phyloP scores from a whole-genome alignment of 2,113 vertebrate genomes.

The Hiodon alosoides region DNA sequence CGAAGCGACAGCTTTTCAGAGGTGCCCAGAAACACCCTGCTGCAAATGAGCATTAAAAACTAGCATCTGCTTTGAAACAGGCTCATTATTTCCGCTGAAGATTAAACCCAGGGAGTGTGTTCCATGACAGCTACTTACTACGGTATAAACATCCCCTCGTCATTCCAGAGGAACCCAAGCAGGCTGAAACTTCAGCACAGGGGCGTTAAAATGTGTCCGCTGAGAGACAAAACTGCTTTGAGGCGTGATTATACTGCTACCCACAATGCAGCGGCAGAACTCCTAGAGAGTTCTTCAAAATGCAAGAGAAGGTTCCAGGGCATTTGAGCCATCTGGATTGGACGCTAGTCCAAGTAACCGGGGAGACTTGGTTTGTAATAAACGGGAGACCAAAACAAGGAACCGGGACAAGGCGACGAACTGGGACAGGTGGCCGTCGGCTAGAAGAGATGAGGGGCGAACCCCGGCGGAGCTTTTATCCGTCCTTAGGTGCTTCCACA shows the following conservation, averaged over 20 bases:
- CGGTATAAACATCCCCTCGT: neutral
- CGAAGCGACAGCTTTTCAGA: too few relatives aligned
- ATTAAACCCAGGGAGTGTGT: too few relatives aligned
- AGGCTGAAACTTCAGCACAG: conserved; percentile 8
- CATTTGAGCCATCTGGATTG: conserved; percentile 22
- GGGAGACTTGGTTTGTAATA: neutral
- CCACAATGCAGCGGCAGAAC: conserved; percentile 15
- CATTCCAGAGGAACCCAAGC: conserved; percentile 6
- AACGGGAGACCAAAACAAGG: neutral
- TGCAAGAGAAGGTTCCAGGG: neutral
- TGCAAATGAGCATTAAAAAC: too few relatives aligned
- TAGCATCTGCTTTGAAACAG: too few relatives aligned
- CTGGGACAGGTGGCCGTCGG: too few relatives aligned
- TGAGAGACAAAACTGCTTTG: conserved; percentile 9
- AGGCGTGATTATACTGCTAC: conserved; percentile 23
- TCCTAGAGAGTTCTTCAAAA: conserved; percentile 11
- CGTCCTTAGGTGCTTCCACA: too few relatives aligned
- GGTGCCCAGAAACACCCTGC: too few relatives aligned
- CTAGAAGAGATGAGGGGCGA: too few relatives aligned
- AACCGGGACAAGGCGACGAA: too few relatives aligned
- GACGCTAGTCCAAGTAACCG: neutral
- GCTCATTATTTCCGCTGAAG: too few relatives aligned
- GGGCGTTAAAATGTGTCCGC: neutral
- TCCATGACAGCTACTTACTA: neutral
- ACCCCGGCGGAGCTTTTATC: too few relatives aligned